Conservation (phyloP, 2,113 vertebrate species). For the Brachypteracias leptosomus region DNA sequence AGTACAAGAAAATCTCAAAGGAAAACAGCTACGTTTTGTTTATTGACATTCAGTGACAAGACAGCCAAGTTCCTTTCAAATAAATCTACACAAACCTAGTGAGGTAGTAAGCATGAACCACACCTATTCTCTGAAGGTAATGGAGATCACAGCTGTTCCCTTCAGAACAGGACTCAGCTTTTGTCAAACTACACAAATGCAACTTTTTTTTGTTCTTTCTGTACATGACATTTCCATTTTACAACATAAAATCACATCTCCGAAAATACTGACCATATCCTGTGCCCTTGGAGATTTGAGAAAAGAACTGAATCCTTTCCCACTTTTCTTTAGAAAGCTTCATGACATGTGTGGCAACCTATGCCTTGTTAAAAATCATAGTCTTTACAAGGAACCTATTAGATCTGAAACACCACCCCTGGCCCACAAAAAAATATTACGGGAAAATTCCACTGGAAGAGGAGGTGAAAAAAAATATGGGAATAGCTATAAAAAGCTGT, state of each 20-base stretch:
- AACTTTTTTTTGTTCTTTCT: too few relatives aligned
- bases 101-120: not conserved
- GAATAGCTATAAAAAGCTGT: not conserved
- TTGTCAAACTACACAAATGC: constrained; percentile 3
- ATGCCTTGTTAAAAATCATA: not conserved
- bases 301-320: not conserved
- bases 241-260: not conserved
- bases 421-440: not conserved
- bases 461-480: not conserved
- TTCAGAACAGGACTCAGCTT: not conserved
- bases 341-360: not conserved
- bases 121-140: constrained; percentile 45
- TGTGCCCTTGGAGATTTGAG: not conserved
- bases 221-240: not conserved
- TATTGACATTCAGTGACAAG: not conserved
- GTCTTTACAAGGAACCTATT: not conserved
- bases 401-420: not conserved
- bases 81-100: not conserved
- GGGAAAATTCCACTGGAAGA: not conserved
- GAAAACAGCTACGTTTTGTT: constrained; percentile 10
- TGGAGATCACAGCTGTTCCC: not conserved
- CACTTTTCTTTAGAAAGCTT: not conserved
- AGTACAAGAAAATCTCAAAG: constrained; percentile 29
- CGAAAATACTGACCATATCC: not conserved
- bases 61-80: constrained; percentile 17